Conservation (phyloP, 2,888 invertebrate genomes). For the Atethmia centrago region DNA sequence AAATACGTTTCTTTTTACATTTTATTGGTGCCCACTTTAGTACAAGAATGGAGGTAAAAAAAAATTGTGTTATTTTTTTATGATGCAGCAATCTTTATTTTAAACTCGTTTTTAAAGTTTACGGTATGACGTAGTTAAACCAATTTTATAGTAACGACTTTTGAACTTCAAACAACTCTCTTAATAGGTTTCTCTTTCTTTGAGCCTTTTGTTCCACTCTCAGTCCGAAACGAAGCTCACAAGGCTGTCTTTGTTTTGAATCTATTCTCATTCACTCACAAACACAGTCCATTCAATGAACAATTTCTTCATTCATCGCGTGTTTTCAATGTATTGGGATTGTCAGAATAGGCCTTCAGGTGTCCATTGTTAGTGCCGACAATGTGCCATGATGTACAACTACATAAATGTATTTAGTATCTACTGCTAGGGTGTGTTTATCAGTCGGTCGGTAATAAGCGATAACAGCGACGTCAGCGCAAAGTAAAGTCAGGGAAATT, state of each 20-base stretch:
- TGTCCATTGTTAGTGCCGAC: constrained; percentile 23
- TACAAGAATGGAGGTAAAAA: too few relatives aligned
- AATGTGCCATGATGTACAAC: constrained; percentile 22
- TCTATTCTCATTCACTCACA: constrained; percentile 30
- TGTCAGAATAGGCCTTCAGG: constrained; percentile 11
- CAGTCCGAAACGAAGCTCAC: constrained; percentile 14
- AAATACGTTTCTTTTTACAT: too few relatives aligned
- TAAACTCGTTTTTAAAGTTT: neutral
- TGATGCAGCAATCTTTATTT: neutral
- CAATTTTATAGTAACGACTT: neutral
- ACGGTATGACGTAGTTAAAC: neutral
- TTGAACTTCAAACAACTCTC: constrained; percentile 21
- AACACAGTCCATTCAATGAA: constrained; percentile 33
- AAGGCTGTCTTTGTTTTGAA: constrained; percentile 31
- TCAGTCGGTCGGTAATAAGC: neutral
- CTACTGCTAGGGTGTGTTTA: constrained; percentile 13
- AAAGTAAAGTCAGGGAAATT: too few relatives aligned
- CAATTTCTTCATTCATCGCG: constrained; percentile 37
- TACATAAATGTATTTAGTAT: constrained; percentile 1
- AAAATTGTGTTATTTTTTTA: too few relatives aligned
- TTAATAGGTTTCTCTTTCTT: constrained; percentile 17
- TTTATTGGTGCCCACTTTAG: too few relatives aligned
- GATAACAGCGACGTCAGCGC: neutral
- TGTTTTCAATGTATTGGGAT: constrained; percentile 42
- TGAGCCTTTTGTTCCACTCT: constrained; percentile 28